Percentiles rank a stretch among this genome's conserved stretches.
Evolutionary conservation across 35 echinoderm and acorn worm genomes (phyloP).

Genomic region (Diadema setosum): DNA sequence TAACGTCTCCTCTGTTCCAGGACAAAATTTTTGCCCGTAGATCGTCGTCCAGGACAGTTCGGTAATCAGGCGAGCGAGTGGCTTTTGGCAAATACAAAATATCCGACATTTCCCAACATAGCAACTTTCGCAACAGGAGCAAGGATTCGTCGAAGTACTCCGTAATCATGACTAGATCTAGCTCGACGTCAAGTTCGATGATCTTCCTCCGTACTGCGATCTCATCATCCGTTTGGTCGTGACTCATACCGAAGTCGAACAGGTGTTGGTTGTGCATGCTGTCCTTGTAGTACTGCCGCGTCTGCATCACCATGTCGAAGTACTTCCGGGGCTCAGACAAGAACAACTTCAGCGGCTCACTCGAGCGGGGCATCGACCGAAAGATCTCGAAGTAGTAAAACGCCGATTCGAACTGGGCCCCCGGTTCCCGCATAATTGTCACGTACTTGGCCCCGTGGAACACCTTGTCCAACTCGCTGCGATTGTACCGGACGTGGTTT

Average conservation of each 20-base stretch:
- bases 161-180: slow-evolving; percentile 71
- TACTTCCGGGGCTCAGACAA: slow-evolving; percentile 12
- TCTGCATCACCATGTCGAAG: neutral
- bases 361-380: neutral
- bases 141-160: slow-evolving; percentile 90
- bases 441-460: slow-evolving; percentile 60
- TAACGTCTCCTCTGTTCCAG: slow-evolving; percentile 26
- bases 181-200: slow-evolving; percentile 4
- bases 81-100: slow-evolving; percentile 57
- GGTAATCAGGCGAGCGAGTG: slow-evolving; percentile 9
- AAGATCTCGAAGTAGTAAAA: slow-evolving; percentile 71
- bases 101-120: slow-evolving; percentile 81
- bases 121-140: slow-evolving; percentile 29
- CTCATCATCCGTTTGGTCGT: neutral
- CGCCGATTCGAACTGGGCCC: slow-evolving; percentile 58
- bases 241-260: slow-evolving; percentile 46
- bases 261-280: slow-evolving; percentile 56
- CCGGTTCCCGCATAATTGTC: slow-evolving; percentile 67
- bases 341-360: slow-evolving; percentile 50
- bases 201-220: neutral
- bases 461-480: slow-evolving; percentile 31
- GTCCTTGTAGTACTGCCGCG: neutral
- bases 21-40: neutral
- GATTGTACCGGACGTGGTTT: slow-evolving; percentile 78
- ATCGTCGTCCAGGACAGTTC: neutral